These are phyloP conservation scores for Drosophila neocordata DNA, from an alignment of 1,140 invertebrate genomes.

Conservation along the genomic window DNA sequence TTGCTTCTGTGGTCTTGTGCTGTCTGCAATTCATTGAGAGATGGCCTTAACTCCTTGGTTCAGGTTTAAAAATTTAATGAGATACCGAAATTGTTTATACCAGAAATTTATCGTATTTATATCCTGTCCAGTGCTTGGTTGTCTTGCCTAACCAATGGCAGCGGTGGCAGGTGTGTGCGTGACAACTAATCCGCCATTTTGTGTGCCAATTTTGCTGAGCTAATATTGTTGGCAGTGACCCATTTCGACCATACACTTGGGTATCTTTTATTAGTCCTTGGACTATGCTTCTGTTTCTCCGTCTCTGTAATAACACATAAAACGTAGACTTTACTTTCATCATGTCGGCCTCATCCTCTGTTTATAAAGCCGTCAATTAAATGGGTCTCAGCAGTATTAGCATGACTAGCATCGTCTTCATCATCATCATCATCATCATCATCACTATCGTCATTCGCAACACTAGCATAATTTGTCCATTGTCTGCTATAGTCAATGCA, in stretches of 20 bases:
- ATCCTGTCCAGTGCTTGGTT: not conserved
- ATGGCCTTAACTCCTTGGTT: constrained; percentile 48
- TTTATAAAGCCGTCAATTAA: too few relatives aligned
- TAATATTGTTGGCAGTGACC: constrained; percentile 64
- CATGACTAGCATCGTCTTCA: not conserved
- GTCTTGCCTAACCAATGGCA: constrained; percentile 6
- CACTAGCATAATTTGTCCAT: constrained; percentile 19
- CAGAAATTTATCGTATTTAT: not conserved
- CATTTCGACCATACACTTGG: constrained; percentile 57
- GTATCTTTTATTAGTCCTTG: constrained; percentile 41
- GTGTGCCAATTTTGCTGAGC: constrained; percentile 44
- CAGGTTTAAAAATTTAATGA: constrained; percentile 57
- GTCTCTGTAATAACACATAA: constrained; percentile 3
- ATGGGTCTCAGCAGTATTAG: not conserved
- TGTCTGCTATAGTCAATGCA: constrained; percentile 40
- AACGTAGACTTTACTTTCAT: constrained; percentile 4
- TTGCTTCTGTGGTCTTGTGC: constrained; percentile 58
- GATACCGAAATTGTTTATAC: constrained; percentile 4
- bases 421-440: not conserved
- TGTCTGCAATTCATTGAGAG: constrained; percentile 52
- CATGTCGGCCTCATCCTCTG: not conserved
- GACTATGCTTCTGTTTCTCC: constrained; percentile 45
- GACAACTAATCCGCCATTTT: constrained; percentile 16
- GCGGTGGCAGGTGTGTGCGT: constrained; percentile 18
- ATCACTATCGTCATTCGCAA: not conserved